Evolutionary conservation across 2,113 vertebrate genomes (phyloP).

Genomic region (Acrocephalus kingi): DNA sequence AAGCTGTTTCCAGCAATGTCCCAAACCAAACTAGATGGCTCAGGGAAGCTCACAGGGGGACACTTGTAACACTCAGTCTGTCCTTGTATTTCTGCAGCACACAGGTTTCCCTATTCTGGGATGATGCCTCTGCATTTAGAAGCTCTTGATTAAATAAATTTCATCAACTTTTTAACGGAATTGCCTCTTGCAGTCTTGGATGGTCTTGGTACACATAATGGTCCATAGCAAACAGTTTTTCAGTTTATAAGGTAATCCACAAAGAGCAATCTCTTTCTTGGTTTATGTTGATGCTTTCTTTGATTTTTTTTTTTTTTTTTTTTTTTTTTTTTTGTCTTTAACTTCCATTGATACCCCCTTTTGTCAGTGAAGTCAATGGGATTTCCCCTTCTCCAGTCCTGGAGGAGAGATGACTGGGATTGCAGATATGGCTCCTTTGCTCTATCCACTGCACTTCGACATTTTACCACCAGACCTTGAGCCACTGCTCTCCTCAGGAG

Average conservation of each 20-base stretch:
- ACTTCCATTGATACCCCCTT: neutral
- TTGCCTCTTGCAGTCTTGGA: neutral
- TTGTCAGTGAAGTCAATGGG: neutral
- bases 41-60: neutral
- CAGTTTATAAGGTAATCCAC: neutral
- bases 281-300: neutral
- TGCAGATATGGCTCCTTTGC: fast-evolving
- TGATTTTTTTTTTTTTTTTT: neutral
- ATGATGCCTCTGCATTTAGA: neutral
- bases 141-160: neutral
- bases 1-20: neutral
- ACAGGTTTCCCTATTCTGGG: neutral
- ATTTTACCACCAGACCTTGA: neutral
- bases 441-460: neutral
- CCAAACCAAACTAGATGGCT: neutral
- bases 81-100: neutral
- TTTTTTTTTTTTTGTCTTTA: neutral
- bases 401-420: neutral
- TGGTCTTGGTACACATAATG: neutral
- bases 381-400: neutral
- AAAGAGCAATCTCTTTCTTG: neutral
- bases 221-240: neutral
- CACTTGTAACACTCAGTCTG: fast-evolving
- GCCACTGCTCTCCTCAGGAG: neutral
- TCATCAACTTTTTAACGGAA: neutral